Base-by-base conservation (phyloP, 2,888 invertebrate genomes). In the Mythimna impura region DNA sequence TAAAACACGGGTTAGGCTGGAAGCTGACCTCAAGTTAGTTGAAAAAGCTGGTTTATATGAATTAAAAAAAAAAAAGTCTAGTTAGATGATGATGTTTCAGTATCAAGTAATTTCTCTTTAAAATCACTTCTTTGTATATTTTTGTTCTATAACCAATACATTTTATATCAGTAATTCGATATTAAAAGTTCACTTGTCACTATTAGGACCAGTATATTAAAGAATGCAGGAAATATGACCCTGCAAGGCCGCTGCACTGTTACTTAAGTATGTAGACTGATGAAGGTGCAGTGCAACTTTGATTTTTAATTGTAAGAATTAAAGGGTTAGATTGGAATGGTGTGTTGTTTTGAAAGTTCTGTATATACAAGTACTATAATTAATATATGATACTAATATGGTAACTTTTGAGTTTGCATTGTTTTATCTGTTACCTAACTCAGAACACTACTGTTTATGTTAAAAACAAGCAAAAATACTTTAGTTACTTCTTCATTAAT, bases 201-300 rank as follows among this genome's bases (percentile, higher is more conserved):
- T 69, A 30, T 73, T 79, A 78, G 65, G 80, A 86, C 87, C 81
- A 88, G 88, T 89, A 84, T 89, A 89, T 88, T 80, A 89, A 92
- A 91, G 94, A 93, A 93, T 92, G 93, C 90, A 89, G 93, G 95
- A 94, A 94, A 94, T 92, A 88, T 89, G 95, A 94, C 93, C 93
- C 88, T 89, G 92, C 95, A 95, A 95, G 95, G 95, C 89, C 94
- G 92, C 86, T 86, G 76, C 90, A 90, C 92, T 91, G 91, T 92
- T 92, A 93, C 91, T 90, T 88, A 82, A 85, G 85, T 91, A 92
- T 91, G 89, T 90, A 91, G 91, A 92, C 90, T 89, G 89, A 82
- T 89, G 87, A 86, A 82, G 61, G 54, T 52, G 50, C 54, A 50
- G 34, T 55, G 70, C 68, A 55, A 86, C 69, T 76, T 43, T 81